Evolutionary conservation across 2,888 invertebrate species (phyloP), one percentile per base, ranked within the genome.

Genomic region (Allophyes oxyacanthae): DNA sequence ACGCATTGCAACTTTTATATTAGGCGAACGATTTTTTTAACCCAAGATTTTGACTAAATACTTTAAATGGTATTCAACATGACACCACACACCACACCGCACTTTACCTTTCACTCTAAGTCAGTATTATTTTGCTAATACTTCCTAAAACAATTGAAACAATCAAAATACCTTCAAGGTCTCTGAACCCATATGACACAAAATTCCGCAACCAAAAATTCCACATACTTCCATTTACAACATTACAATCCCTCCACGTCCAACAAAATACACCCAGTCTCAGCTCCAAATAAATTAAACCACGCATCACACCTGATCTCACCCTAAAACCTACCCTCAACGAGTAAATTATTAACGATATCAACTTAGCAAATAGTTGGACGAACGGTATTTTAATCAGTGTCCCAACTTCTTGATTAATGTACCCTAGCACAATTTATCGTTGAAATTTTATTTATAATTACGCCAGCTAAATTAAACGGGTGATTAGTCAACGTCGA

Each of bases 361-460:
- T 92, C 89, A 91, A 91, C 89, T 90, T 86, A 80, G 84, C 87
- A 81, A 94, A 94, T 94, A 94, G 94, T 94, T 94, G 80, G 86
- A 81, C 84, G 89, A 92, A 94, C 92, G 90, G 92, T 88, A 90
- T 94, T 94, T 94, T 94, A 94, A 94, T 94, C 94, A 94, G 94
- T 92, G 94, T 94, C 94, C 88, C 89, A 94, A 94, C 92, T 94
- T 94, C 93, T 94, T 94, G 94, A 94, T 94, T 94, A 94, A 94
- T 94, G 93, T 86, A 82, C 89, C 87, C 88, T 84, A 84, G 84
- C 63, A 73, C 86, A 93, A 93, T 93, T 94, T 94, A 94, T 92
- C 87, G 94, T 86, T 84, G 85, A 93, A 94, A 93, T 93, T 94
- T 94, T 94, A 93, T 93, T 93, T 93, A 93, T 94, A 94, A 94